Evolutionary conservation across 2,113 vertebrate species (phyloP).

Genomic region (Anolis sagrei): DNA sequence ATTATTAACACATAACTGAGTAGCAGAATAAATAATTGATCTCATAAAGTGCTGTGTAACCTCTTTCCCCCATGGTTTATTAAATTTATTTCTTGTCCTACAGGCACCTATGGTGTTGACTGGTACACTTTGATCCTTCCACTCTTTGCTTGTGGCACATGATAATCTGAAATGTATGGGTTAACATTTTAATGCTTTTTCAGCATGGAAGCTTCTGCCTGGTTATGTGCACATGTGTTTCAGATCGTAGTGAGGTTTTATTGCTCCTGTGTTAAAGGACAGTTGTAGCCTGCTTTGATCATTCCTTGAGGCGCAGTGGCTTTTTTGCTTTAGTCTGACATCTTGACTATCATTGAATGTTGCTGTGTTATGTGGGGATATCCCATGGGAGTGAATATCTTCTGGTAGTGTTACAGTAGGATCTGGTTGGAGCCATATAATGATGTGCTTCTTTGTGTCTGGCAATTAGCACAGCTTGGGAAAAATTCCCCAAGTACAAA

Average conservation of each 20-base stretch:
- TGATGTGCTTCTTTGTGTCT: not conserved
- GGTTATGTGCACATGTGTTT: not conserved
- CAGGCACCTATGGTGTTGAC: constrained; percentile 11
- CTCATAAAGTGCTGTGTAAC: not conserved
- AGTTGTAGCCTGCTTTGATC: not conserved
- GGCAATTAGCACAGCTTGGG: too few species aligned
- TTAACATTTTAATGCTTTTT: not conserved
- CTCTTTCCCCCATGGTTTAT: not conserved
- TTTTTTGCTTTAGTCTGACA: not conserved
- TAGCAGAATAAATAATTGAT: constrained; percentile 29
- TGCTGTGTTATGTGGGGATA: not conserved
- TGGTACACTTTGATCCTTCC: not conserved
- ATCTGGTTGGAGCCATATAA: not conserved
- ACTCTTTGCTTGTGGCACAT: not conserved
- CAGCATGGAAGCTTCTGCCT: too few species aligned
- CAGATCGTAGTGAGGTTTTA: not conserved
- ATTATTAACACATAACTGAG: not conserved
- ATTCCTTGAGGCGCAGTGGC: too few species aligned
- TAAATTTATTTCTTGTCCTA: constrained; percentile 29
- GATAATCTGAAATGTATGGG: not conserved
- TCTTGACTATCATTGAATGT: not conserved
- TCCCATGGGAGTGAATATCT: not conserved
- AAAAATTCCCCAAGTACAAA: too few species aligned
- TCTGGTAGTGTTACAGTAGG: not conserved
- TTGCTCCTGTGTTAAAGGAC: not conserved